Base-by-base conservation (phyloP, 2,888 invertebrate genomes). In the Acronicta aceris region DNA sequence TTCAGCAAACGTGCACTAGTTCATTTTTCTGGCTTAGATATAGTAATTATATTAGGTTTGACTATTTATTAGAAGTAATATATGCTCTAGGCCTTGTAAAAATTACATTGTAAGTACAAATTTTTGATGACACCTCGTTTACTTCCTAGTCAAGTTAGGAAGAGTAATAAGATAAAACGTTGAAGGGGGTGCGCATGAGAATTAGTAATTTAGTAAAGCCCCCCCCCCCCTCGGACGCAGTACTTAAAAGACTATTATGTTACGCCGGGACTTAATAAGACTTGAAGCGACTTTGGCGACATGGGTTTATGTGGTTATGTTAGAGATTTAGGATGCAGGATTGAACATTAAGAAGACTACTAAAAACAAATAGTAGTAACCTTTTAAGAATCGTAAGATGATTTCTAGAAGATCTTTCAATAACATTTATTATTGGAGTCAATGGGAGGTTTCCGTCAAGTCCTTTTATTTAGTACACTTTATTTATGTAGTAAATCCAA, bases 201-300 rank as follows among this genome's bases (percentile, higher is more conserved):
- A 58, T 59, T 53, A 57, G 52, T 51, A 40, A 54, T 55, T 59
- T 53, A 57, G 52, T 51, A 40, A 53, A 59, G 50, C 36, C 50
- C 45, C 41, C 53, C 41, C 30, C 36, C 50, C 45, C 41, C 53
- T 45, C 30, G 27, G 25, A 49, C 27, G 16, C 27, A 46, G 72
- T 55, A 60, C 70, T 71, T 70, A 66, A 47, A 65, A 54, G 38
- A 48, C 60, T 60, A 58, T 66, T 72, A 66, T 66, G 72, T 66
- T 52, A 55, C 52, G 58, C 50, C 21, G 17, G 4, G 55, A 65
- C 55, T 71, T 69, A 71, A 71, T 59, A 65, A 65, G 52, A 59
- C 25, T 52, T 52, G 51, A 52, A 27, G 30, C 16, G 21, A 42
- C 41, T 15, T 12, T 33, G 16, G 21, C 1, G 16, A 63, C 30